Conservation (phyloP, 37 sponge, comb jelly and placozoan genomes). For the Halichondria panicea region DNA sequence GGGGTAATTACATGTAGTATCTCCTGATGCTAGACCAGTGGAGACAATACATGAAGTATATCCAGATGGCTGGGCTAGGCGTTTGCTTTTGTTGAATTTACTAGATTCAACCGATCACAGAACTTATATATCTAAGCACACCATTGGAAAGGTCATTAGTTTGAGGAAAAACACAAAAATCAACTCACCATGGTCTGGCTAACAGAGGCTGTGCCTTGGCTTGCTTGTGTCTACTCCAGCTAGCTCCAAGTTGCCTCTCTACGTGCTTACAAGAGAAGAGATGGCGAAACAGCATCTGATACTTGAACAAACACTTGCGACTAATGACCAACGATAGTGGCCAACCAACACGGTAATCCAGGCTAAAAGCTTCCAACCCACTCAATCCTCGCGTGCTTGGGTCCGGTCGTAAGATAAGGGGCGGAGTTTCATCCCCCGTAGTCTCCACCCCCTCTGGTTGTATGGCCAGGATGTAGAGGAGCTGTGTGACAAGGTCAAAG, state of each 20-base stretch:
- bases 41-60: background rate
- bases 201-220: slow-evolving; percentile 32
- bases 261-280: slow-evolving; percentile 93
- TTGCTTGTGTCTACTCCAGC: slow-evolving; percentile 79
- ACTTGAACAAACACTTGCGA: slow-evolving; percentile 79
- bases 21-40: background rate
- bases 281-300: slow-evolving; percentile 96
- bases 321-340: slow-evolving; percentile 93
- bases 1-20: too few species aligned
- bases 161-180: background rate
- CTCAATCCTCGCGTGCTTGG: slow-evolving; percentile 30
- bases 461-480: slow-evolving; percentile 82
- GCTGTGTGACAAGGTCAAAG: slow-evolving; percentile 86
- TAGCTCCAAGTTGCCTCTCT: slow-evolving; percentile 82
- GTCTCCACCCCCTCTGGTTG: slow-evolving; percentile 58
- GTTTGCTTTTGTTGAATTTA: too few species aligned
- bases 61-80: too few species aligned
- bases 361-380: slow-evolving; percentile 84
- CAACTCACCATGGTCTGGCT: slow-evolving; percentile 19
- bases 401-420: slow-evolving; percentile 55
- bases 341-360: slow-evolving; percentile 95
- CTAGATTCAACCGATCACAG: too few species aligned
- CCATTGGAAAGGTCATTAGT: too few species aligned
- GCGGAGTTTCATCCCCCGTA: slow-evolving; percentile 17
- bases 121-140: background rate